phyloP scores from a whole-genome alignment of 1,140 invertebrate genomes.

The Stegodyphus dumicola region DNA sequence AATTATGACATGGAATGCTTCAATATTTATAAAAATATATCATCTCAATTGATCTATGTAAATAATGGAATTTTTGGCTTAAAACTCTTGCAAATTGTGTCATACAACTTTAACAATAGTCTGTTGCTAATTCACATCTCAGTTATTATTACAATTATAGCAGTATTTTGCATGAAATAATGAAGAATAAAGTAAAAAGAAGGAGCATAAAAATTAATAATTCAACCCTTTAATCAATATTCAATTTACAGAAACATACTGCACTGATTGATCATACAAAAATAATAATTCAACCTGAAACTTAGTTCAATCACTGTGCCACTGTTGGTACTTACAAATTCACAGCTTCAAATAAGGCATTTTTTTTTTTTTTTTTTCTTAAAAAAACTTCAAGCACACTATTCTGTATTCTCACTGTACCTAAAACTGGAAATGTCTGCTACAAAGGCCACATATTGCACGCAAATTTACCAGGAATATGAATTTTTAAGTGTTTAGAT shows the following conservation, averaged over 20 bases:
- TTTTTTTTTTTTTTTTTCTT: constrained; percentile 21
- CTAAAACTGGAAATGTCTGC: constrained; percentile 16
- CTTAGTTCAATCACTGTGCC: constrained; percentile 53
- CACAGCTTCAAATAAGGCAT: constrained; percentile 53
- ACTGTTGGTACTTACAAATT: constrained; percentile 31
- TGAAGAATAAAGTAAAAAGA: background rate
- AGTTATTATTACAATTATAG: no score
- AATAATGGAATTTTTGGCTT: no score
- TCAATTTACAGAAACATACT: constrained; percentile 60
- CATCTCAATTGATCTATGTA: no score
- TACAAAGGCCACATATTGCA: constrained; percentile 56
- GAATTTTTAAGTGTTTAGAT: background rate
- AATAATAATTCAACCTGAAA: constrained; percentile 55
- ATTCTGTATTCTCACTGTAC: constrained; percentile 14
- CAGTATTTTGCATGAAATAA: no score
- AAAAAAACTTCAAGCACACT: constrained; percentile 17
- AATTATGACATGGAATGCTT: no score
- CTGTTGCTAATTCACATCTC: no score
- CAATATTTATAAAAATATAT: no score
- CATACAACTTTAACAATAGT: no score
- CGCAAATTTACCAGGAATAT: constrained; percentile 11
- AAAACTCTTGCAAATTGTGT: no score
- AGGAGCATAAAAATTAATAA: background rate
- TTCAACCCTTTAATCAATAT: constrained; percentile 60
- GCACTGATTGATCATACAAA: constrained; percentile 59